Percentiles rank a stretch among this genome's conserved stretches.
phyloP scores from a whole-genome alignment of 2,113 vertebrate species.

The Ochotona curzoniae region DNA sequence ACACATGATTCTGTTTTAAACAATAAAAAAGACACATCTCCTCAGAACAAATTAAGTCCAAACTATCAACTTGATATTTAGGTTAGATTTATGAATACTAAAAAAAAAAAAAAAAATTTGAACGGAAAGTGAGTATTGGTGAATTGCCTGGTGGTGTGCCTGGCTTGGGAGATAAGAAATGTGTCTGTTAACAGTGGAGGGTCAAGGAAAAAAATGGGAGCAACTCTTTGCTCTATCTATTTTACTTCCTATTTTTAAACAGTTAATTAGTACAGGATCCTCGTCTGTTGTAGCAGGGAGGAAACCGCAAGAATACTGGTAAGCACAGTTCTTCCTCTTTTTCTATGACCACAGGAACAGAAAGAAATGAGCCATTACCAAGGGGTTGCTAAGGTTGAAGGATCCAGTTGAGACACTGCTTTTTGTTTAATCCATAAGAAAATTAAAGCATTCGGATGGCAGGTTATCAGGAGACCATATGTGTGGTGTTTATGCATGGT shows the following conservation, averaged over 20 bases:
- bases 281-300: conserved; percentile 52
- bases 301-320: conserved; percentile 34
- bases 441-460: not conserved
- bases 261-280: conserved; percentile 60
- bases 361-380: not conserved
- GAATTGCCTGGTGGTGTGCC: not conserved
- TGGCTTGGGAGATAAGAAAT: not conserved
- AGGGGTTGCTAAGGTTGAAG: not conserved
- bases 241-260: conserved; percentile 48
- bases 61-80: not conserved
- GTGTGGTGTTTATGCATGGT: not conserved
- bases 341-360: not conserved
- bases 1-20: not conserved
- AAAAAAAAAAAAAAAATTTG: not conserved
- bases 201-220: not conserved
- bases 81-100: not conserved
- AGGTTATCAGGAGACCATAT: not conserved
- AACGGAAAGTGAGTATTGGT: not conserved
- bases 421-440: not conserved
- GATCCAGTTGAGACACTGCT: not conserved
- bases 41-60: not conserved
- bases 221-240: not conserved
- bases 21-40: not conserved
- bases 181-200: not conserved
- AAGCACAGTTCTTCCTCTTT: conserved; percentile 14